phyloP scores from a whole-genome alignment of 2,113 vertebrate genomes.

The Catagonus wagneri region DNA sequence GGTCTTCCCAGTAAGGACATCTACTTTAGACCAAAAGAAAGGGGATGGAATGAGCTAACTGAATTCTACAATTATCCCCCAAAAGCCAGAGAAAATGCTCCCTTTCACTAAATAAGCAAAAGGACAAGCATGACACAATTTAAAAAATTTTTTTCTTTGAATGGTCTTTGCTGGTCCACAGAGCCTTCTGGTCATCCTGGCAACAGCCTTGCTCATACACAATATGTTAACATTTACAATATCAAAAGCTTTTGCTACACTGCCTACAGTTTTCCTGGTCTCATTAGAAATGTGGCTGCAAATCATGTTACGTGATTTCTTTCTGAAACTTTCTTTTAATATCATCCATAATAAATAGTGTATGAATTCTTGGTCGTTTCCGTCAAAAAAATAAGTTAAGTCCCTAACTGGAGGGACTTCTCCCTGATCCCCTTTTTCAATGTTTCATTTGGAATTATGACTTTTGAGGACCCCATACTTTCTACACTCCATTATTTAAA shows the following conservation, averaged over 20 bases:
- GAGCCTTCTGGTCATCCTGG: background rate
- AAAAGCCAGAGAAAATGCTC: background rate
- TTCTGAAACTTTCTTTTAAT: background rate
- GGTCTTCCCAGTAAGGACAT: background rate
- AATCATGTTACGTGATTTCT: background rate
- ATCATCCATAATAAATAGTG: background rate
- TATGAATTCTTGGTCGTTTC: background rate
- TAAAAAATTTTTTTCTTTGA: background rate
- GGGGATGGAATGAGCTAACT: background rate
- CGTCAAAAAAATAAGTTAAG: background rate
- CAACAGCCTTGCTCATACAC: background rate
- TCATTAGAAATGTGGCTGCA: background rate
- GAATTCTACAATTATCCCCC: background rate
- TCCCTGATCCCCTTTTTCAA: background rate
- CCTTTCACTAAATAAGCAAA: background rate
- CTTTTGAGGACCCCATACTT: background rate
- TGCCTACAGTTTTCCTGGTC: background rate
- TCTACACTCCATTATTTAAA: background rate
- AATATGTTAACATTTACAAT: background rate
- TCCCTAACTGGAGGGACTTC: background rate
- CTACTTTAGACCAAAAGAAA: background rate
- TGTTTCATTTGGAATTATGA: background rate
- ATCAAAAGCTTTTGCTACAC: background rate
- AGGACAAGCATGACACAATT: background rate
- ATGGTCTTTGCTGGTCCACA: background rate